These are phyloP conservation scores for Grallaria varia DNA, from an alignment of 2,113 vertebrate species.

Conservation along the genomic window DNA sequence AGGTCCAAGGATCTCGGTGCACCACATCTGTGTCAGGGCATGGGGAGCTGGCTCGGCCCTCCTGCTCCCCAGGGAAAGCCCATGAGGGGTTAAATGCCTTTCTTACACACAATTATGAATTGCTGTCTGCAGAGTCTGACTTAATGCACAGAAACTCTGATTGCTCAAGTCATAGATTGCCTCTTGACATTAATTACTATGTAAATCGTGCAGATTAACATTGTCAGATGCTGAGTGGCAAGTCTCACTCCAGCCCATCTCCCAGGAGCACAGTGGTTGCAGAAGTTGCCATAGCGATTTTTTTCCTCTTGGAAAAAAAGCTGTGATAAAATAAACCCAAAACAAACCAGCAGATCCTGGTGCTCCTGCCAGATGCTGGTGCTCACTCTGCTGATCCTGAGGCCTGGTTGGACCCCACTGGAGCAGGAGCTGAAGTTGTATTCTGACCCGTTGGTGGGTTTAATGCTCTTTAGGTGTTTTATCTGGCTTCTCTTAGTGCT, in stretches of 20 bases:
- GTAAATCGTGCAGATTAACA: constrained; percentile 67
- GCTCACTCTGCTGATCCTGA: neutral
- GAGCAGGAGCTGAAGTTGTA: neutral
- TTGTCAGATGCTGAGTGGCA: constrained; percentile 64
- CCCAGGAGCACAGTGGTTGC: constrained; percentile 13
- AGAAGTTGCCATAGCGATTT: constrained; percentile 67
- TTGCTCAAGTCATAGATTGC: constrained; percentile 65
- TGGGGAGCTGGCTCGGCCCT: fast-evolving
- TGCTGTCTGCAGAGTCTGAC: constrained; percentile 15
- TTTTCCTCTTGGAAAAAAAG: neutral
- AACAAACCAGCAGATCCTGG: neutral
- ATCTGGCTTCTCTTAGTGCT: neutral
- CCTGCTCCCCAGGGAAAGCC: neutral
- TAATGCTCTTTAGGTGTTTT: neutral
- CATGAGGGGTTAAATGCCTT: neutral
- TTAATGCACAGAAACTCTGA: constrained; percentile 39
- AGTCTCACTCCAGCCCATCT: constrained; percentile 28
- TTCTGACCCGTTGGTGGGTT: neutral
- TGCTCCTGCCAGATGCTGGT: neutral
- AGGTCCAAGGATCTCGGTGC: fast-evolving
- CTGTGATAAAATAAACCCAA: neutral
- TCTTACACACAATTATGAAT: neutral
- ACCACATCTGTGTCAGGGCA: fast-evolving
- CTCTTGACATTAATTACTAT: constrained; percentile 75
- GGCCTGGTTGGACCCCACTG: neutral